Evolutionary conservation across 2,888 invertebrate species (phyloP), one percentile per base, ranked within the genome.

Genomic region (Dorcus hopei): DNA sequence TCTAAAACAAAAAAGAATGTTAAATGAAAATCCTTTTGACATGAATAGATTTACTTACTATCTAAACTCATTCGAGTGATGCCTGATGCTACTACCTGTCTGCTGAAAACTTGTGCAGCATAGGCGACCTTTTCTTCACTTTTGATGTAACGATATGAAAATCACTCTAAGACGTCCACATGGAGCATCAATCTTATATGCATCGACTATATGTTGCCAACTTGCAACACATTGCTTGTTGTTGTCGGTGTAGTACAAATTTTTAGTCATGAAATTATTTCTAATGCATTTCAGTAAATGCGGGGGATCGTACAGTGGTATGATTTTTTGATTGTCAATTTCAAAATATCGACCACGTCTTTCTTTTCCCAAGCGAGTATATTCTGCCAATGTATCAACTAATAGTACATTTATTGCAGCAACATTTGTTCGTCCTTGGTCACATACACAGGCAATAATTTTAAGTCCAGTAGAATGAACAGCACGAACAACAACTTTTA

Each of bases 371-470:
- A 6, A 14, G 49, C 33, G 16, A 9, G 11, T 9, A 11, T 38
- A 39, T 4, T 14, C 14, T 26, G 38, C 4, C 50, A 11, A 42
- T 19, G 47, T 14, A 42, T 16, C 7, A 33, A 9, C 11, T 3
- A 50, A 3, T 23, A 50, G 42, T 4, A 23, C n/a, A n/a, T 57
- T 58, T 16, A 65, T 54, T 6, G 63, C 61, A 11, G 61, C 53
- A n/a, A 16, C 41, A 54, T 65, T 65, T 33, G 59, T 65, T 9
- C 61, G 16, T 3, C 63, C 62, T 56, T 65, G 65, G 47, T 66
- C 65, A 59, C 63, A 65, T 6, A 63, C 52, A 48, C 58, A 64
- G 8, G 60, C 60, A 14, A 64, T 23, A 39, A 65, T 50, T 19
- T 59, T 40, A 1, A 67, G 40, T 1, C 66, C 66, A 47, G 58